These are phyloP conservation scores for rabbit (Oryctolagus cuniculus) DNA, from an alignment of 2,113 vertebrate genomes.

Conservation along the genomic window mOryCun1.1 NC_091441.1:20186501-20187000, in stretches of 20 bases:
- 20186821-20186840: background rate
- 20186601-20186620: background rate
- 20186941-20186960: background rate
- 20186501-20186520: background rate
- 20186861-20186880: background rate
- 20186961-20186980: background rate
- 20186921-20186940: background rate
- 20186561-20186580: background rate
- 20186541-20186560: background rate
- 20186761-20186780: background rate
- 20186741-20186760: background rate
- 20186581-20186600: background rate
- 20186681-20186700: background rate
- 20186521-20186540: background rate
- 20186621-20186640: background rate
- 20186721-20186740: background rate
- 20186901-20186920: background rate
- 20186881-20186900: background rate
- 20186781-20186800: background rate
- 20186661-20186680: background rate
- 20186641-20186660: background rate
- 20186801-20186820: background rate
- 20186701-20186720: fast-evolving
- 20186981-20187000: background rate
- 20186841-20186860: background rate